Percentiles rank a stretch among this genome's conserved stretches.
These are phyloP conservation scores for Macroglossus sobrinus DNA, from an alignment of 2,113 vertebrate species.

Conservation along the genomic window DNA sequence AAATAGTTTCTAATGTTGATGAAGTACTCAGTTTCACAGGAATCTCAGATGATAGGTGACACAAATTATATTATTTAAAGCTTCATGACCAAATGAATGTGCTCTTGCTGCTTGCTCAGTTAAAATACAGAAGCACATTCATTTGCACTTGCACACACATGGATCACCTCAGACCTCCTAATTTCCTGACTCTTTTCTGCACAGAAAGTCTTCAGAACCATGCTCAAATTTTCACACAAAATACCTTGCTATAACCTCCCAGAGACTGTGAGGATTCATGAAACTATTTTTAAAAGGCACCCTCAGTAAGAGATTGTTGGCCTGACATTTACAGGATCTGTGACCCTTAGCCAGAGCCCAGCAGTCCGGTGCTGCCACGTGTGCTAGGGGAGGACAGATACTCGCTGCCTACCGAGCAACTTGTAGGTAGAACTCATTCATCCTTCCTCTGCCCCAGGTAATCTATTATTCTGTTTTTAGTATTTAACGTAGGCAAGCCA, in stretches of 20 bases:
- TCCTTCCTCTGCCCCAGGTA: not conserved
- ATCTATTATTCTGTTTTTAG: constrained; percentile 33
- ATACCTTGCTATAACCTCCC: not conserved
- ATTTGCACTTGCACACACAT: not conserved
- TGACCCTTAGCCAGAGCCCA: not conserved
- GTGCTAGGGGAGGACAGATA: not conserved
- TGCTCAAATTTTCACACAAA: not conserved
- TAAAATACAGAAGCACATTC: not conserved
- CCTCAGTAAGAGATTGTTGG: not conserved
- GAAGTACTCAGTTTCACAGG: not conserved
- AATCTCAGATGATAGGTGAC: not conserved
- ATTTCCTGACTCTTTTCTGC: not conserved
- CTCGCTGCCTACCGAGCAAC: not conserved
- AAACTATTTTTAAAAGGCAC: constrained; percentile 8
- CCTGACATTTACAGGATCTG: not conserved
- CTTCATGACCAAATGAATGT: not conserved
- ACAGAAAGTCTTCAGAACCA: not conserved
- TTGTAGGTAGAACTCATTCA: not conserved
- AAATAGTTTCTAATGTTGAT: not conserved
- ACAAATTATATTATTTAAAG: constrained; percentile 24
- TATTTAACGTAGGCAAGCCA: not conserved
- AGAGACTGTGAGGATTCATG: not conserved
- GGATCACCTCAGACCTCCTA: not conserved
- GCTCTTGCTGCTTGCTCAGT: not conserved
- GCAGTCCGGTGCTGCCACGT: not conserved